phyloP scores from a whole-genome alignment of 64 coral and sea anemone genomes.

The Cladopsammia gracilis region DNA sequence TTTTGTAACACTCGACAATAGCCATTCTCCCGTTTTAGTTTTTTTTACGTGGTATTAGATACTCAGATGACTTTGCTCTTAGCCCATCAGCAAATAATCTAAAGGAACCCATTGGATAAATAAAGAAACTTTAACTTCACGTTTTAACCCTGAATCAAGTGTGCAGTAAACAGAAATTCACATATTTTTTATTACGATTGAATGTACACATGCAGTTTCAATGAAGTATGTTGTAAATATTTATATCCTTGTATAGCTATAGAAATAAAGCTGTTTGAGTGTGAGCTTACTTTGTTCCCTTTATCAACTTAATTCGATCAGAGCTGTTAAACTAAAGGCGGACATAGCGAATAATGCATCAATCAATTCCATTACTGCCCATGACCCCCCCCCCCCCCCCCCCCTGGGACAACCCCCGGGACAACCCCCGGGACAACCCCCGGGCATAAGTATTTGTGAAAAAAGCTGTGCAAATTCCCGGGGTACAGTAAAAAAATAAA shows the following conservation, averaged over 20 bases:
- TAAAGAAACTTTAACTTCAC: not conserved
- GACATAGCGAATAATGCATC: no score
- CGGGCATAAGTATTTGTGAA: no score
- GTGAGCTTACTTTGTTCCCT: not conserved
- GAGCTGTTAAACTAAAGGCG: not conserved
- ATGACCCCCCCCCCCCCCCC: no score
- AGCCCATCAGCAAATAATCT: not conserved
- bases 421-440: no score
- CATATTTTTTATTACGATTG: not conserved
- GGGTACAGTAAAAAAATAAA: no score
- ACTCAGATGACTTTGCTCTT: no score
- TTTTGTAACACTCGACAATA: no score
- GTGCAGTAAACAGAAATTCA: not conserved
- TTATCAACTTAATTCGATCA: no score
- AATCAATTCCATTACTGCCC: no score
- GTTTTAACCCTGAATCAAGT: not conserved
- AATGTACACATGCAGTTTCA: slow-evolving; percentile 20
- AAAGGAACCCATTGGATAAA: not conserved
- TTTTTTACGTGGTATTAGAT: not conserved
- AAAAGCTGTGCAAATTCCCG: no score
- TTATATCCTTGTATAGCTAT: not conserved
- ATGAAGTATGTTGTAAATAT: not conserved
- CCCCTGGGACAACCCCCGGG: no score
- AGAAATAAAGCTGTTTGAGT: slow-evolving; percentile 15
- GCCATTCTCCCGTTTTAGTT: not conserved